These are phyloP conservation scores for Agrotis exclamationis DNA, from an alignment of 2,888 invertebrate genomes.

Conservation along the genomic window DNA sequence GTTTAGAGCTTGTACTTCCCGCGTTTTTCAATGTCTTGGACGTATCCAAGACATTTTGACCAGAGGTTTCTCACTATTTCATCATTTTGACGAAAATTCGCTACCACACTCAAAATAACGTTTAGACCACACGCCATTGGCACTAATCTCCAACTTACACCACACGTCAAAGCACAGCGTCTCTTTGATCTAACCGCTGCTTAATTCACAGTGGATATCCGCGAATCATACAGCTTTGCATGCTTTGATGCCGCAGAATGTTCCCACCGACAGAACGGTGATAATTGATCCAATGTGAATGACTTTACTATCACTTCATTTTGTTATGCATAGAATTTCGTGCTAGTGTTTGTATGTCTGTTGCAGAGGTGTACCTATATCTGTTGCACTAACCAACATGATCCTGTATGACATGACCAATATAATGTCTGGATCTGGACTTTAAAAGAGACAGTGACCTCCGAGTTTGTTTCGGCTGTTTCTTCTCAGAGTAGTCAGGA, in stretches of 20 bases:
- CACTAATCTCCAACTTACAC: constrained; percentile 37
- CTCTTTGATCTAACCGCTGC: constrained; percentile 71
- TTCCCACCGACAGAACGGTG: constrained; percentile 61
- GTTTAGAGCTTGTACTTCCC: too few relatives aligned
- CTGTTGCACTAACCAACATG: too few relatives aligned
- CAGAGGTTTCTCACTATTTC: too few relatives aligned
- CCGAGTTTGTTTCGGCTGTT: too few relatives aligned
- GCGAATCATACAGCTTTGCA: constrained; percentile 72
- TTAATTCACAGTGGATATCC: constrained; percentile 70
- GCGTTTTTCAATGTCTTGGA: too few relatives aligned
- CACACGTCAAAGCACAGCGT: constrained; percentile 57
- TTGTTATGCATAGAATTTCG: constrained; percentile 6
- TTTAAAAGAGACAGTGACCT: too few relatives aligned
- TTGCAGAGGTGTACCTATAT: too few relatives aligned
- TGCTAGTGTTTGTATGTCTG: constrained; percentile 1
- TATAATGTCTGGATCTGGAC: too few relatives aligned
- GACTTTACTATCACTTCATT: constrained; percentile 44
- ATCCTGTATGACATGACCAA: too few relatives aligned
- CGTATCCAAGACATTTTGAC: too few relatives aligned
- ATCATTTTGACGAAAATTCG: background rate
- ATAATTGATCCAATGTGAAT: constrained; percentile 59
- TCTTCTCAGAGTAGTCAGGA: too few relatives aligned
- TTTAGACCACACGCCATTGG: constrained; percentile 28
- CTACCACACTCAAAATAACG: background rate
- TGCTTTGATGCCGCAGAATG: constrained; percentile 58